Conservation (phyloP, 2,113 vertebrate genomes). For the Amblyornis subalaris region DNA sequence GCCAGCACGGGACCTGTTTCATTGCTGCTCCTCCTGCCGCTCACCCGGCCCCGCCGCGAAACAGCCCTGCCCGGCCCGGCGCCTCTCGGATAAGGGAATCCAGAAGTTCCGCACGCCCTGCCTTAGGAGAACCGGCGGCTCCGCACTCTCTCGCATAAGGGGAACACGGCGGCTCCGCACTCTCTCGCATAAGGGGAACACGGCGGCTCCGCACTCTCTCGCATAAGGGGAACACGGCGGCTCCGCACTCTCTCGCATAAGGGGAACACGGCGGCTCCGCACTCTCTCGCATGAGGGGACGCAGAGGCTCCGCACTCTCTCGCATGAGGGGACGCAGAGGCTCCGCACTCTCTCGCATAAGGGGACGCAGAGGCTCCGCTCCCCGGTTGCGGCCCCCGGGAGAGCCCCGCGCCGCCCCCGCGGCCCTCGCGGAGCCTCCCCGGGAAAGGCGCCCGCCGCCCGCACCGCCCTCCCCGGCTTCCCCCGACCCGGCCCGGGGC, state of each 20-base stretch:
- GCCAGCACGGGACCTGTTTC: neutral
- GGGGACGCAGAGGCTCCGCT: neutral
- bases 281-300: accelerated
- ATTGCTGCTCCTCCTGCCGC: neutral
- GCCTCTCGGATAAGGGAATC: no score
- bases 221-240: neutral
- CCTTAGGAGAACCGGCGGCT: neutral
- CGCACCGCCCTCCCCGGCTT: no score
- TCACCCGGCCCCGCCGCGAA: neutral
- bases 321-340: neutral
- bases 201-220: neutral
- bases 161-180: neutral
- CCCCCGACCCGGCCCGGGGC: no score
- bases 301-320: accelerated
- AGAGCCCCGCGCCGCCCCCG: neutral
- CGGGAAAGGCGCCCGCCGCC: neutral
- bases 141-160: neutral
- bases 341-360: neutral
- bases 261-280: neutral
- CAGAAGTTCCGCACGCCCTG: neutral
- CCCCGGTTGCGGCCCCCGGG: neutral
- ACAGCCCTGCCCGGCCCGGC: neutral
- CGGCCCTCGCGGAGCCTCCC: neutral
- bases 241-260: neutral
- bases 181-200: neutral